Base-by-base conservation (phyloP, 2,797 vertebrate species). In the Bovichtus diacanthus region DNA sequence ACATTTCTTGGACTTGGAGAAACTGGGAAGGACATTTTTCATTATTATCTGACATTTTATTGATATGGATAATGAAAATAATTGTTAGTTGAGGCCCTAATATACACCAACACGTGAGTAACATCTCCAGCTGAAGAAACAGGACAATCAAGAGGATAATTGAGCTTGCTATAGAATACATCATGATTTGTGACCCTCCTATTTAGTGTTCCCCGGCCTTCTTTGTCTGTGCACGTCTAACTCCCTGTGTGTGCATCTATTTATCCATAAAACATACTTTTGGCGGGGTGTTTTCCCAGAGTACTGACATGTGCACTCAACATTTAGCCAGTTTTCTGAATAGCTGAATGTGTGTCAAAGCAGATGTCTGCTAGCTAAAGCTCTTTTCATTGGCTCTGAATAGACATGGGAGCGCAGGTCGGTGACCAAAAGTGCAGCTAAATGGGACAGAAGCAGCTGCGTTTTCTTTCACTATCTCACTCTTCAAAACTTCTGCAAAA, bases 271-370 rank as follows among this genome's bases (percentile, higher is more conserved):
- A 74, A 56, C 58, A 62, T n/a, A 69, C 25, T 55, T 71, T 82
- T 53, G 36, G 62, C 51, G 69, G 50, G 74, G 71, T 68, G 31
- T 80, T 75, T 74, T 84, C 29, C 36, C 76, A 0, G 44, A 86
- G 78, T 54, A 82, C 81, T 87, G 90, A 85, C 87, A 87, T 65
- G 61, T 85, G 82, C 59, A 60, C 82, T 84, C 59, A 78, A 71
- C 74, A 77, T 51, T 69, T 47, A 47, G 78, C 55, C 86, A 80
- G 75, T 55, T 82, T 65, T 83, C 63, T 86, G 83, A 89, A 85
- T 73, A 87, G 82, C 83, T 87, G 83, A 90, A 92, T 86, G 87
- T 87, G 81, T 90, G 90, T 93, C 85, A 92, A 86, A 86, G 81
- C 88, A 88, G 81, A 93, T 84, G 85, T 87, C 80, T 80, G 74